Evolutionary conservation across 2,797 vertebrate genomes (phyloP).

Genomic region (Atherinosoma microstoma): DNA sequence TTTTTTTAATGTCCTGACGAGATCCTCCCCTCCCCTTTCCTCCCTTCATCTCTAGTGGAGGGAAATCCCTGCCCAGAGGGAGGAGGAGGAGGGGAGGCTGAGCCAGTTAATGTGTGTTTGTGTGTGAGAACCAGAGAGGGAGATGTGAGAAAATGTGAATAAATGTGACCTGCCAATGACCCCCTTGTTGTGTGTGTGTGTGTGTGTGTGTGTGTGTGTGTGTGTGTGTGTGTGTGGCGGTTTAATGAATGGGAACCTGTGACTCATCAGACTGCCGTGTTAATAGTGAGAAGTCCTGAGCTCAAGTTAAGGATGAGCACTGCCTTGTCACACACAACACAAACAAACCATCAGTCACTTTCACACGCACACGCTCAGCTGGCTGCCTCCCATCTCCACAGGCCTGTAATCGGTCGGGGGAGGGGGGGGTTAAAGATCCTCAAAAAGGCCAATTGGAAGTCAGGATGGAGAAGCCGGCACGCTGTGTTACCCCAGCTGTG

Average conservation of each 20-base stretch:
- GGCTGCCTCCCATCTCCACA: slow-evolving; percentile 32
- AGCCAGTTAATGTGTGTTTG: slow-evolving; percentile 43
- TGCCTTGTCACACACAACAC: slow-evolving; percentile 38
- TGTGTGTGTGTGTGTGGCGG: slow-evolving; percentile 53
- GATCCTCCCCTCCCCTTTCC: slow-evolving; percentile 43
- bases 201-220: slow-evolving; percentile 41
- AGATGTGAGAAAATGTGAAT: slow-evolving; percentile 82
- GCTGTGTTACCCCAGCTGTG: slow-evolving; percentile 56
- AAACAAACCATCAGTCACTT: slow-evolving; percentile 43
- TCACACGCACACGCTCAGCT: slow-evolving; percentile 7
- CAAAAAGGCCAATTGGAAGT: neutral
- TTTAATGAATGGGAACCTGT: slow-evolving; percentile 84
- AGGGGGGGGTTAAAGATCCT: neutral
- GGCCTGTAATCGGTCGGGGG: slow-evolving; percentile 59
- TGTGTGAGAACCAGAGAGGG: slow-evolving; percentile 52
- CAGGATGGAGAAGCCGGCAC: slow-evolving; percentile 31
- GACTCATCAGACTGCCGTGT: slow-evolving; percentile 81
- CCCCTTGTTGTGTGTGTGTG: slow-evolving; percentile 28
- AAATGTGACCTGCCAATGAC: slow-evolving; percentile 83
- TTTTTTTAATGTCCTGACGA: slow-evolving; percentile 43
- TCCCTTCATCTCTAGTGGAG: slow-evolving; percentile 73
- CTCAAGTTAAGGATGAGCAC: slow-evolving; percentile 70
- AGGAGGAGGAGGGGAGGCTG: slow-evolving; percentile 46
- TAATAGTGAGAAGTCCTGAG: slow-evolving; percentile 77
- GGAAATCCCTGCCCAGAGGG: slow-evolving; percentile 83